A percentile compares a stretch with the other conserved stretches of the same genome.
phyloP scores from a whole-genome alignment of 2,797 vertebrate genomes.

The Chloroceryle inda region DNA sequence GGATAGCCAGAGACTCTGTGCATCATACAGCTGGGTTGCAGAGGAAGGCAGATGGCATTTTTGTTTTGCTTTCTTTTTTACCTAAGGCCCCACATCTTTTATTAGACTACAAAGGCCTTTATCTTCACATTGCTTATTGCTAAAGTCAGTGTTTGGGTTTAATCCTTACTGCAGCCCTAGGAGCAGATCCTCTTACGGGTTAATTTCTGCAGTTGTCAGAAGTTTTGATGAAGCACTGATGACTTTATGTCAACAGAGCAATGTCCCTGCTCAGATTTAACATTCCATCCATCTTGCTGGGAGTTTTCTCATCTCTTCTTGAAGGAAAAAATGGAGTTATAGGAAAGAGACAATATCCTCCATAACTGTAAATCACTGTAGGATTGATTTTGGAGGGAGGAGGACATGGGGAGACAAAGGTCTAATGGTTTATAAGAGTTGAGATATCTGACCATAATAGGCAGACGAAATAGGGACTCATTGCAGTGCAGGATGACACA shows the following conservation, averaged over 20 bases:
- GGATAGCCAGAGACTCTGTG: not conserved
- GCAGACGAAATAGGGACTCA: not conserved
- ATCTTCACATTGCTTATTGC: not conserved
- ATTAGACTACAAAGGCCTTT: not conserved
- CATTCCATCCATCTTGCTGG: not conserved
- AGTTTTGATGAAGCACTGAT: not conserved
- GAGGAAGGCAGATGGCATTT: not conserved
- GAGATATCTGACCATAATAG: not conserved
- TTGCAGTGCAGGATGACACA: not conserved
- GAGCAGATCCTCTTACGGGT: not conserved
- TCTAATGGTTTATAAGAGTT: not conserved
- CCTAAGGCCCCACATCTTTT: not conserved
- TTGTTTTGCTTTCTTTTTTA: not conserved
- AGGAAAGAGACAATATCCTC: conserved; percentile 23
- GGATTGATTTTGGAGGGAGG: conserved; percentile 1
- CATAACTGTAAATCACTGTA: conserved; percentile 10
- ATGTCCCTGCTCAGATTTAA: conserved; percentile 18
- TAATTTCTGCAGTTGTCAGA: not conserved
- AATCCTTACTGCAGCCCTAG: not conserved
- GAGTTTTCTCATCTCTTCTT: conserved; percentile 33
- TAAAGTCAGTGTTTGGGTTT: not conserved
- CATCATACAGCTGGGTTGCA: not conserved
- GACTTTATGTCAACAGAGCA: not conserved
- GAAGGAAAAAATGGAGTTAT: conserved; percentile 36
- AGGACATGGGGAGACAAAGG: not conserved